These are phyloP conservation scores for Lepisosteus oculatus DNA, from an alignment of 2,113 vertebrate species.

Conservation along the genomic window DNA sequence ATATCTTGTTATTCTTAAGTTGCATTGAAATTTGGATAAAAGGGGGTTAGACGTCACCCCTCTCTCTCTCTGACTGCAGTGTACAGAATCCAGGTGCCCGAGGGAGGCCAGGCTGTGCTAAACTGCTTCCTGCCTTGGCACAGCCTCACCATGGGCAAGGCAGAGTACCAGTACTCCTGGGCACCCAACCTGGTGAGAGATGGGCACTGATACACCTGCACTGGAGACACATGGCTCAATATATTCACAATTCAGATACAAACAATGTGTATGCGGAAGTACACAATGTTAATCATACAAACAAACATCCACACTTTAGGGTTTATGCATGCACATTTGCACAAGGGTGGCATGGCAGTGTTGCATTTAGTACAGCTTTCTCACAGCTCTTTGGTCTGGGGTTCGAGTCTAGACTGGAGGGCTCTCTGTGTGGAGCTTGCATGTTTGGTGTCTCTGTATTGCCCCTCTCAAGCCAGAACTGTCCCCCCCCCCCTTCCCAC, in stretches of 20 bases:
- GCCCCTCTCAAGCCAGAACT: no score
- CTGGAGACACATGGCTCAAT: background rate
- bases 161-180: conserved; percentile 57
- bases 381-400: no score
- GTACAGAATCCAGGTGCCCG: conserved; percentile 41
- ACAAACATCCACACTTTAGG: conserved; percentile 10
- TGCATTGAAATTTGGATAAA: no score
- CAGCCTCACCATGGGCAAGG: conserved; percentile 38
- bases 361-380: no score
- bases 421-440: no score
- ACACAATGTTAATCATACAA: background rate
- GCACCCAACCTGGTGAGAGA: conserved; percentile 24
- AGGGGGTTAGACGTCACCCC: background rate
- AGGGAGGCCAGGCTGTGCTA: conserved; percentile 53
- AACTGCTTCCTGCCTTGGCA: conserved; percentile 66
- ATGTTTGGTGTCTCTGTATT: no score
- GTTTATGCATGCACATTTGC: background rate
- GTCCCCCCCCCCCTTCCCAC: no score
- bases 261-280: conserved; percentile 26
- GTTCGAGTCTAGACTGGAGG: no score
- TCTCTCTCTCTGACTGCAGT: conserved; percentile 35
- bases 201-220: background rate
- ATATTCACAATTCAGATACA: background rate
- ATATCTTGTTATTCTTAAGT: no score
- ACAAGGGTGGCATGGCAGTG: no score